These are phyloP conservation scores for Gallinago media DNA, from an alignment of 2,113 vertebrate species.

Conservation along the genomic window DNA sequence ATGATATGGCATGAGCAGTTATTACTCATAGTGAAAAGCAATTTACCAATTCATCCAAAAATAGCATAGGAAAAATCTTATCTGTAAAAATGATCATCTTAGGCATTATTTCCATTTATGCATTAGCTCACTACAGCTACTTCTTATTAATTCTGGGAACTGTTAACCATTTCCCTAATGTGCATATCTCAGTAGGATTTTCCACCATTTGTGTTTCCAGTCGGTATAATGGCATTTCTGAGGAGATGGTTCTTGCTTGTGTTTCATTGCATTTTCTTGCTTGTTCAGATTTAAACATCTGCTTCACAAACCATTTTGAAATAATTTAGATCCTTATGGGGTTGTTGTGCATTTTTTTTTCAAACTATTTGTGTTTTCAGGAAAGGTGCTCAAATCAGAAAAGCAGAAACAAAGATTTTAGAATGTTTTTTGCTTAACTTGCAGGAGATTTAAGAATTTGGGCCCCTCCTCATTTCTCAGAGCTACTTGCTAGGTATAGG, in stretches of 20 bases:
- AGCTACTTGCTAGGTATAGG: neutral
- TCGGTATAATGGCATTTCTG: neutral
- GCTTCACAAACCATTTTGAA: neutral
- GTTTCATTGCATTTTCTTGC: neutral
- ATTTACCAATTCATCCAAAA: constrained; percentile 61
- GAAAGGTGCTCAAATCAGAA: neutral
- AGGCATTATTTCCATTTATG: constrained; percentile 20
- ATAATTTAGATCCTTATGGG: neutral
- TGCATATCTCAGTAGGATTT: neutral
- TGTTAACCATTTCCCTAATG: neutral
- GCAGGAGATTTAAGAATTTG: neutral
- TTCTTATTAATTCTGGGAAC: constrained; percentile 32
- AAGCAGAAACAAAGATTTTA: neutral
- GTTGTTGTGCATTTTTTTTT: neutral
- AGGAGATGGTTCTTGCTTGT: neutral
- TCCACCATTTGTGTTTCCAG: neutral
- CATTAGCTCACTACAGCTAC: neutral
- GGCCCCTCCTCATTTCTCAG: neutral
- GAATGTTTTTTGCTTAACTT: neutral
- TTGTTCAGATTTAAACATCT: neutral
- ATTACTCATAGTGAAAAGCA: constrained; percentile 57
- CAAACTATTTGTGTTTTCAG: neutral
- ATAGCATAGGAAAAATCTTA: constrained; percentile 51
- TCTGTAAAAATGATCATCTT: constrained; percentile 37
- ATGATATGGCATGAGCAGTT: constrained; percentile 21